These are phyloP conservation scores for Drosophila flavopinicola DNA, from an alignment of 2,888 invertebrate genomes.

Conservation along the genomic window DNA sequence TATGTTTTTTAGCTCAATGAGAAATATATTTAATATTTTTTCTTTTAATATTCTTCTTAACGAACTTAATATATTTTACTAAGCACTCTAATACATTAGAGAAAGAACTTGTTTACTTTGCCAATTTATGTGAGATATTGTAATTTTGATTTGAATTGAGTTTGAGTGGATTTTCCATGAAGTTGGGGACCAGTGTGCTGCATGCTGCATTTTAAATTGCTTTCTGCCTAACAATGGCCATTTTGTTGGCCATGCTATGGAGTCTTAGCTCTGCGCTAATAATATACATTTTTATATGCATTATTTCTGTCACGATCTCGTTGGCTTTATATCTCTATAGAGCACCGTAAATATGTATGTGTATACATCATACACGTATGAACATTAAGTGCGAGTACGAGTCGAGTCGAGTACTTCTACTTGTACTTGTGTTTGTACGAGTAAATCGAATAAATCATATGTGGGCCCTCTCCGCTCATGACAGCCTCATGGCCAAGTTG, in stretches of 20 bases:
- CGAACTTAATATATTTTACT: background rate
- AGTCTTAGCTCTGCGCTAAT: conserved; percentile 57
- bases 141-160: background rate
- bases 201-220: conserved; percentile 62
- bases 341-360: conserved; percentile 16
- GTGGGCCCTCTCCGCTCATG: conserved; percentile 24
- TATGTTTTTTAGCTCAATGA: too few species aligned
- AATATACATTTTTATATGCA: conserved; percentile 79
- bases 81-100: too few species aligned
- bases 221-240: conserved; percentile 57
- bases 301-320: conserved; percentile 82
- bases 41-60: too few species aligned
- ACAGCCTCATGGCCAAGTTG: conserved; percentile 48
- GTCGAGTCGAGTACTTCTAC: too few species aligned
- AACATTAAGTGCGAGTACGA: conserved; percentile 18
- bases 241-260: conserved; percentile 55
- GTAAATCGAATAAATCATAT: conserved; percentile 39
- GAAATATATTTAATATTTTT: too few species aligned
- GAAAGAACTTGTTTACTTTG: background rate
- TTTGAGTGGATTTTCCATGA: background rate
- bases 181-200: conserved; percentile 39
- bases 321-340: conserved; percentile 78
- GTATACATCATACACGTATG: too few species aligned
- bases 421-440: conserved; percentile 21
- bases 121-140: background rate